Evolutionary conservation across 2,888 invertebrate species (phyloP).

Genomic region (Graphium colonna): DNA sequence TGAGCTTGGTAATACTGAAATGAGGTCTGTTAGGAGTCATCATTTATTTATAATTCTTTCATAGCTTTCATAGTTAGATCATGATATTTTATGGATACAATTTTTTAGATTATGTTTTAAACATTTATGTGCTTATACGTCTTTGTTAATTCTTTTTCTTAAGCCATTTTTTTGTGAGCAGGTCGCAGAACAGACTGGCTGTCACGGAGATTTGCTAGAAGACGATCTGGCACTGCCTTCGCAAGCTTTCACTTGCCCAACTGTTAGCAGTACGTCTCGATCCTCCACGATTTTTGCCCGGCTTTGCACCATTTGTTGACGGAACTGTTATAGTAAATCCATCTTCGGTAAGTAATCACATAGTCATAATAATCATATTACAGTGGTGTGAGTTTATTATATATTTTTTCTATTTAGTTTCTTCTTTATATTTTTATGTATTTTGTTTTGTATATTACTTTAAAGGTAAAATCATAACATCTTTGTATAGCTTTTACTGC

Average conservation of each 20-base stretch:
- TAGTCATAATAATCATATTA: no score
- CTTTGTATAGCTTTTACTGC: no score
- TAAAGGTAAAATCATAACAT: no score
- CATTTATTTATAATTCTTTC: slow-evolving; percentile 2
- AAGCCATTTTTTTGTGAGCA: slow-evolving; percentile 45
- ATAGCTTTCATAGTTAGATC: neutral
- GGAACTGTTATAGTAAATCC: slow-evolving; percentile 90
- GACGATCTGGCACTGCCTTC: slow-evolving; percentile 92
- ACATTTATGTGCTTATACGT: no score
- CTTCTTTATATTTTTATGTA: no score
- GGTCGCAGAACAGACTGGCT: slow-evolving; percentile 91
- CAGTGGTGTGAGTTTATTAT: no score
- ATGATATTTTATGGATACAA: no score
- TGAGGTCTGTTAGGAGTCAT: slow-evolving; percentile 4
- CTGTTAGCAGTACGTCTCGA: slow-evolving; percentile 87
- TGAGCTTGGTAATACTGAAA: slow-evolving; percentile 6
- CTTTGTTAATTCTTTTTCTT: no score
- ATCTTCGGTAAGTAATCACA: slow-evolving; percentile 69
- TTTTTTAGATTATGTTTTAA: no score
- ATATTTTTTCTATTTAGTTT: no score
- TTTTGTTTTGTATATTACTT: no score
- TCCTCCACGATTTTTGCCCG: slow-evolving; percentile 90
- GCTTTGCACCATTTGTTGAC: slow-evolving; percentile 97
- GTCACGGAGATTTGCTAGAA: slow-evolving; percentile 89
- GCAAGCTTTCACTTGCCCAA: slow-evolving; percentile 87